Evolutionary conservation across 2,888 invertebrate genomes (phyloP), one percentile per base, ranked within the genome.

Genomic region (Aethes cnicana): DNA sequence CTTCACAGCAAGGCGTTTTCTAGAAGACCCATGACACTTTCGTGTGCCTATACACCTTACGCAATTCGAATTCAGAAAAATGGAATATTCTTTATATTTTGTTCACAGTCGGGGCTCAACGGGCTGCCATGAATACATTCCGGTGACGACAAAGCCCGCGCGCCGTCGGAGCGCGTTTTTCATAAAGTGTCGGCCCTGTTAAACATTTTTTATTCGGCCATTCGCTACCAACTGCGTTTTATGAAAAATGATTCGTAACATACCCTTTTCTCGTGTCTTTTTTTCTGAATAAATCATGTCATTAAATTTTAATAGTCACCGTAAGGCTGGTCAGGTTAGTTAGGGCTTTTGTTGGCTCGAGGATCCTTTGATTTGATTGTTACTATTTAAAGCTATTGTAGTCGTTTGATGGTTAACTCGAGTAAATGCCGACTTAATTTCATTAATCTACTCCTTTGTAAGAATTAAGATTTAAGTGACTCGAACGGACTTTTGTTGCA

Each of bases 221-320:
- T 89, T 89, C 87, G 89, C 89, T 89, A 89, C 89, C 88, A 89
- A 89, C 89, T 88, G 89, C 88, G 89, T 85, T 81, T 74, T 85
- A 87, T 89, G 89, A 89, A 88, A 89, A 88, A 89, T 89, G 85
- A 83, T 84, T 84, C 84, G 84, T 84, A 84, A 85, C 82, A 81
- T 89, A 88, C 87, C 87, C 88, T 88, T 88, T 88, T 87, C 83
- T 81, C 75, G 74, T 79, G 69, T 71, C 76, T 76, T 83, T 84
- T 84, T 81, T 77, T 77, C 70, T 71, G 78, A 79, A 88, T 89
- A 89, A 87, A 89, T 89, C 89, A 89, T 88, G 87, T 89, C 89
- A 88, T 88, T 89, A 88, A 87, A 87, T 84, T 87, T 88, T 89
- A 88, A 89, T 88, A 89, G 89, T 89, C 89, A 89, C 84, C 74